Conservation (phyloP, 1,140 invertebrate genomes). For the Leptestheria dahalacensis region DNA sequence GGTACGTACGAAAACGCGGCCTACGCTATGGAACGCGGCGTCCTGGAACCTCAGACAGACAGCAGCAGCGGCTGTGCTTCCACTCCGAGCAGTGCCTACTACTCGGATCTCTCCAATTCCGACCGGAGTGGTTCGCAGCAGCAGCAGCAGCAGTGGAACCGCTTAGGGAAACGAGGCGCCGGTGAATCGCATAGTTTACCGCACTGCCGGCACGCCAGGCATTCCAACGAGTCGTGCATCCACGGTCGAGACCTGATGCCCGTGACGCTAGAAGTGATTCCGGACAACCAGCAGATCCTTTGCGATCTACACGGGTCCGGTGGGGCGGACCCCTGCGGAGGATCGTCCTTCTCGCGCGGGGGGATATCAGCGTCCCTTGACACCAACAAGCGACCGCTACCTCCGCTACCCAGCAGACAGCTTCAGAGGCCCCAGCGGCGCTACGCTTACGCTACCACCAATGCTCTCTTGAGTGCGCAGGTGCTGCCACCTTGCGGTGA, state of each 20-base stretch:
- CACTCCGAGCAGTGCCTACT: constrained; percentile 22
- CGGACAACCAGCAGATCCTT: constrained; percentile 16
- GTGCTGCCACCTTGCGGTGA: neutral
- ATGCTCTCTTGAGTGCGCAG: constrained; percentile 10
- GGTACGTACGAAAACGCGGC: constrained; percentile 24
- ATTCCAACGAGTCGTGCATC: constrained; percentile 1
- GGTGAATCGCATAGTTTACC: constrained; percentile 14
- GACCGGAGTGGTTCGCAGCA: constrained; percentile 15
- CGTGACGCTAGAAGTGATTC: constrained; percentile 14
- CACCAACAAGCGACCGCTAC: constrained; percentile 17
- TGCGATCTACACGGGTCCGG: constrained; percentile 2
- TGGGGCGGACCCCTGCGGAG: neutral
- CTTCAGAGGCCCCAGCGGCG: constrained; percentile 19
- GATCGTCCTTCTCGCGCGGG: constrained; percentile 2
- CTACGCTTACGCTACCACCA: constrained; percentile 19
- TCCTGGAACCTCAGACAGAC: constrained; percentile 6
- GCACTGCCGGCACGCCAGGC: constrained; percentile 4
- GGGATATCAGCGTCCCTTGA: constrained; percentile 8
- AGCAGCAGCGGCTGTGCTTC: constrained; percentile 15
- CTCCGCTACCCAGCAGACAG: constrained; percentile 21
- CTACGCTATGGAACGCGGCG: constrained; percentile 20
- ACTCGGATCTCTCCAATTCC: constrained; percentile 21
- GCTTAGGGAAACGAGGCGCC: constrained; percentile 14
- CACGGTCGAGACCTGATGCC: constrained; percentile 17
- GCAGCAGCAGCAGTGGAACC: constrained; percentile 2